phyloP scores from a whole-genome alignment of 1,140 invertebrate species.

The Cataglyphis hispanica region DNA sequence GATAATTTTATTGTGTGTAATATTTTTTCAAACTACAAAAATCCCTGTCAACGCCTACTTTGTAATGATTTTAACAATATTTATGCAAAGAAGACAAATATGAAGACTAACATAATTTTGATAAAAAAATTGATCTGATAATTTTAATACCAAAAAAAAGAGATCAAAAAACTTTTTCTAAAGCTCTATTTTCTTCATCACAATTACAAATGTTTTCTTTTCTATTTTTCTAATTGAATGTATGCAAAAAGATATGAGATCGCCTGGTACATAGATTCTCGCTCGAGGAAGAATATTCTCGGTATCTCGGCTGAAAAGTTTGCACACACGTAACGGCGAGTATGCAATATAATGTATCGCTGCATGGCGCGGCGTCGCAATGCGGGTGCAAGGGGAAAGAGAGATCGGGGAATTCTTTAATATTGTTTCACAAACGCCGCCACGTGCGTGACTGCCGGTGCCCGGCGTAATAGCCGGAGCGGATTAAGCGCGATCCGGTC shows the following conservation, averaged over 20 bases:
- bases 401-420: slow-evolving; percentile 53
- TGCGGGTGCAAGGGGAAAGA: not conserved
- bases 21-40: too few species aligned
- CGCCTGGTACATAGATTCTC: not conserved
- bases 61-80: too few species aligned
- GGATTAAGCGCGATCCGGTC: slow-evolving; percentile 60
- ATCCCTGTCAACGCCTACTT: too few species aligned
- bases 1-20: too few species aligned
- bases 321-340: not conserved
- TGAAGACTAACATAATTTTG: not conserved
- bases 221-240: not conserved
- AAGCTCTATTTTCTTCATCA: not conserved
- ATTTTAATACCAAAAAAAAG: not conserved
- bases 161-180: not conserved
- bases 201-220: not conserved
- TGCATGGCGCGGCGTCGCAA: not conserved
- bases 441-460: slow-evolving; percentile 65
- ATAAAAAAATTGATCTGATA: not conserved
- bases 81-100: not conserved
- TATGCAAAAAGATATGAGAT: not conserved
- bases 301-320: not conserved
- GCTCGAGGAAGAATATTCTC: not conserved
- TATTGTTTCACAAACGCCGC: slow-evolving; percentile 49
- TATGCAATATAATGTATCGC: not conserved
- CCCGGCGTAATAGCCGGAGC: slow-evolving; percentile 51